Percentiles rank a stretch among this genome's conserved stretches.
These are phyloP conservation scores for Propithecus deckenii DNA, from an alignment of 2,797 vertebrate genomes.

Conservation along the genomic window DNA sequence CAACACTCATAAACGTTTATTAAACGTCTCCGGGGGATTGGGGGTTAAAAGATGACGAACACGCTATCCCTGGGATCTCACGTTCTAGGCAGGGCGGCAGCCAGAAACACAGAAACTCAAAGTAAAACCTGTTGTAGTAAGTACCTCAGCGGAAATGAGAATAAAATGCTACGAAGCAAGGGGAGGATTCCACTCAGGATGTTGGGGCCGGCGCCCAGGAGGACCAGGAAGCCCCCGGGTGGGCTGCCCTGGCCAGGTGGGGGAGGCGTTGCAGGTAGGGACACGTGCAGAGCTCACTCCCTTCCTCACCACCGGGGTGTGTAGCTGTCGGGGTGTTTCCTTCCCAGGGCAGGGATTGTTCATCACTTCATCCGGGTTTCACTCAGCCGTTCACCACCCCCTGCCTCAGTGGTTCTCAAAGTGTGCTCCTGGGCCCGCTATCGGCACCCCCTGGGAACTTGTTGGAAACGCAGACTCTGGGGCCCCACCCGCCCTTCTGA, in stretches of 20 bases:
- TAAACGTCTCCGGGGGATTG: background rate
- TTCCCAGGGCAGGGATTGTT: background rate
- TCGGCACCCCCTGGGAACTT: background rate
- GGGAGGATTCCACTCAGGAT: background rate
- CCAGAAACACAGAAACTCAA: background rate
- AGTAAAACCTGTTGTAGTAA: background rate
- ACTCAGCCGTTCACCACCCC: rapidly evolving
- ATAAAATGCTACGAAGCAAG: background rate
- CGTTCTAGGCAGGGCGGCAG: background rate
- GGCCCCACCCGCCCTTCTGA: background rate
- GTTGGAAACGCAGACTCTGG: too few relatives aligned
- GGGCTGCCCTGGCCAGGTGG: background rate
- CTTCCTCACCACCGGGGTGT: background rate
- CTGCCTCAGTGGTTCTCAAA: background rate
- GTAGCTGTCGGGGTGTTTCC: background rate
- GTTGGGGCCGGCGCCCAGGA: too few relatives aligned
- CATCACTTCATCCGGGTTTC: too few relatives aligned
- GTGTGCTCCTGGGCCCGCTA: background rate
- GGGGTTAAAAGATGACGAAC: background rate
- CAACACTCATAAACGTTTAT: too few relatives aligned
- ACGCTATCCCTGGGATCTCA: background rate
- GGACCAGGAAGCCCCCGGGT: too few relatives aligned
- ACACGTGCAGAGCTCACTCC: background rate
- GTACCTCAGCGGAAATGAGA: background rate
- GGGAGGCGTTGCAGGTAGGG: background rate